Base-by-base conservation (phyloP, 2,797 vertebrate species). In the Periophthalmus magnuspinnatus region DNA sequence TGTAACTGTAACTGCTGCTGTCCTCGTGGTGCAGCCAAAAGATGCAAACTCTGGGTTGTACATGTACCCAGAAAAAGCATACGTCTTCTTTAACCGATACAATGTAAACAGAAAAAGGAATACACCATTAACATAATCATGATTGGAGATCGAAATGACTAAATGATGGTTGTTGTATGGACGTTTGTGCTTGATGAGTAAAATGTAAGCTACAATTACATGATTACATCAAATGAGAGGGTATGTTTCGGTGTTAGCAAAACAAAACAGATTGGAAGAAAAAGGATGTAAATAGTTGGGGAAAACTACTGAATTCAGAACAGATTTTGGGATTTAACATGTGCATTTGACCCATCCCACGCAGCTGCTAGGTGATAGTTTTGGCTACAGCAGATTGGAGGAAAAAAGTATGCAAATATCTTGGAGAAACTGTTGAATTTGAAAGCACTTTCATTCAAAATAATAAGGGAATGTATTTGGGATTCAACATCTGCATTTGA, bases 151-250 rank as follows among this genome's bases (percentile, higher is more conserved):
- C 14, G 13, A 32, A 32, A 32, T 32, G 55, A 57, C 24, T 5
- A 57, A 28, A 57, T 57, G 14, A 57, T 17, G 5, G 55, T 32
- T 22, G 22, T 3, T 57, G 11, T 57, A 55, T 22, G 8, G 21
- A 14, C 28, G 24, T 57, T 32, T 59, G 4, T 16, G 57, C 57
- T 36, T 59, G 57, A 59, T 59, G 57, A 59, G 57, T 19, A 33
- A 59, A 33, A 19, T 36, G 32, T n/a, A 59, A 34, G 57, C 57
- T 33, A 19, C 32, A 59, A 59, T 59, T 59, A 59, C 32, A 59
- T 59, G 57, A 59, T 59, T 59, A 59, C 32, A 33, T 34, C 3
- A 33, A 59, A 59, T 59, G 14, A 34, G 2, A 3, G 57, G 57
- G 57, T 57, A 16, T 16, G 16, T 13, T 57, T 32, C 24, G 32